Evolutionary conservation across 2,797 vertebrate species (phyloP), one percentile per base, ranked within the genome.

Genomic region (Mormyrus hasselquistii): DNA sequence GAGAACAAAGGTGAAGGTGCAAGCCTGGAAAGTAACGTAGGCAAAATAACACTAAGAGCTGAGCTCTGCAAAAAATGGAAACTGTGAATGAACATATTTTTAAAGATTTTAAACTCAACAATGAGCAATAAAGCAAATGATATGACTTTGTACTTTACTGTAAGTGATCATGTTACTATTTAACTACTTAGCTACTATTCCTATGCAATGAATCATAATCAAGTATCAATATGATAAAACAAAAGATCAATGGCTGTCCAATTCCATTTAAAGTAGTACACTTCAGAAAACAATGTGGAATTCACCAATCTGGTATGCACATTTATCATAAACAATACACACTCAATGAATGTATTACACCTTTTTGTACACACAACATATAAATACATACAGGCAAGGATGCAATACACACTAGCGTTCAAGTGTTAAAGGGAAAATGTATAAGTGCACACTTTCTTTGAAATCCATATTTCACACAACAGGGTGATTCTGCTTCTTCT

Each of bases 211-310:
- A 86, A 44, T 87, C 34, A 55, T 41, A n/a, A 53, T 87, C 50
- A 34, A 44, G 19, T 59, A 59, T 59, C 52, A 87, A 87, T 59
- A 62, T 87, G 86, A 87, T 87, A 87, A 59, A 53, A 29, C 12
- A 8, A 59, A 59, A 14, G 50, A 59, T 19, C 34, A 59, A 87
- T 57, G 52, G 34, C 38, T 38, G n/a, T 5, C 86, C 4, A n/a
- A 87, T 87, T 8, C 16, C 52, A 87, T 41, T 57, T 62, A 62
- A 86, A 34, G 10, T 4, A 25, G 49, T 52, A 85, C 49, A 29
- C n/a, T 52, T 50, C 22, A 49, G 44, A 52, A 85, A 85, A 16
- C 10, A 53, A 25, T 52, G 83, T 85, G 12, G n/a, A 85, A 29
- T 16, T 86, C 19, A 14, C n/a, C 41, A 47, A 44, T 82, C 41